phyloP scores from a whole-genome alignment of 92 coral and sea anemone genomes.

The Metridium senile region DNA sequence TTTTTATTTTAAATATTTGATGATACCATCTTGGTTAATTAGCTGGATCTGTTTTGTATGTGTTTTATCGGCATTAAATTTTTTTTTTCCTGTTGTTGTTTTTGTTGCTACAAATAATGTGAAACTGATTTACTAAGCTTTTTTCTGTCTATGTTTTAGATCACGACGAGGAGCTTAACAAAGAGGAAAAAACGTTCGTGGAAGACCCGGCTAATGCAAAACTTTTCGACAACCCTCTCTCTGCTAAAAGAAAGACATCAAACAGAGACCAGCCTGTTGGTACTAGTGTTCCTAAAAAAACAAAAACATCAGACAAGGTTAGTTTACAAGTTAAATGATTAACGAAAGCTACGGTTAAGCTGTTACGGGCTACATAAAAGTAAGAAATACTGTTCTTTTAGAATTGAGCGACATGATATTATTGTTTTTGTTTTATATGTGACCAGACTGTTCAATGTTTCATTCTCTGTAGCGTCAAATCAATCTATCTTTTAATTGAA shows the following conservation, averaged over 20 bases:
- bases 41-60: neutral
- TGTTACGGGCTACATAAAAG: too few relatives aligned
- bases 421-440: too few relatives aligned
- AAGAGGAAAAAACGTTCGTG: constrained; percentile 12
- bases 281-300: too few relatives aligned
- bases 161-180: constrained; percentile 19
- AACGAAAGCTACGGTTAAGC: too few relatives aligned
- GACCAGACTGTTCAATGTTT: too few relatives aligned
- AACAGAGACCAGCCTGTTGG: neutral
- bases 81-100: neutral
- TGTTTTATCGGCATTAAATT: neutral
- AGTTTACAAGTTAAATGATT: too few relatives aligned
- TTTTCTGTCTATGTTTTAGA: constrained; percentile 14
- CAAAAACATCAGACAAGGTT: too few relatives aligned
- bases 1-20: neutral
- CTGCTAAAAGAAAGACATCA: neutral
- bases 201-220: constrained; percentile 27
- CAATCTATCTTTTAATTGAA: too few relatives aligned
- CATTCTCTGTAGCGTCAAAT: too few relatives aligned
- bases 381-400: too few relatives aligned
- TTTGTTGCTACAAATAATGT: neutral
- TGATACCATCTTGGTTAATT: neutral
- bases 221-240: constrained; percentile 11
- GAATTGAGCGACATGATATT: too few relatives aligned
- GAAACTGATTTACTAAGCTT: neutral